Percentiles rank a stretch among this genome's conserved stretches.
phyloP scores from a whole-genome alignment of 2,888 invertebrate species.

The Drosophila monieri region DNA sequence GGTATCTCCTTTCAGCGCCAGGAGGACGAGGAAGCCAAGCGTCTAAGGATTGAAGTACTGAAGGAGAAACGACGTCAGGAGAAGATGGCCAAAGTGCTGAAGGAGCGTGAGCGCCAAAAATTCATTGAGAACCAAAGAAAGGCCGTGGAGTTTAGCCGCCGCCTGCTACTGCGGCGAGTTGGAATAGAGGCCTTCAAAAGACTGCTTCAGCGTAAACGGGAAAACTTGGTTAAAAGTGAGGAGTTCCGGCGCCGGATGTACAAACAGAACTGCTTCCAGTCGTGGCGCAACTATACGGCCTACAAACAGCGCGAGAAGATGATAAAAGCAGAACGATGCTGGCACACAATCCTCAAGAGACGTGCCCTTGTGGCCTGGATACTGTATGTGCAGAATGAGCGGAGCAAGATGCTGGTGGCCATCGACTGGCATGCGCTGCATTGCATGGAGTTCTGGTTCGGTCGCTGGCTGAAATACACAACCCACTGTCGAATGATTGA shows the following conservation, averaged over 20 bases:
- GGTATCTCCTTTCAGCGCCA: constrained; percentile 66
- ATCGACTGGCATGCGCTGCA: constrained; percentile 89
- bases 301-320: constrained; percentile 85
- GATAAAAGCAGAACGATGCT: constrained; percentile 86
- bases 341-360: constrained; percentile 84
- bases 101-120: constrained; percentile 85
- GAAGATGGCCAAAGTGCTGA: constrained; percentile 86
- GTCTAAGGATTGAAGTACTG: constrained; percentile 86
- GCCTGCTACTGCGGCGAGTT: constrained; percentile 76
- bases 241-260: constrained; percentile 84
- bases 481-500: constrained; percentile 84
- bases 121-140: constrained; percentile 83
- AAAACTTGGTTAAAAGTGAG: constrained; percentile 84
- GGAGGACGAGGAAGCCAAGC: constrained; percentile 87
- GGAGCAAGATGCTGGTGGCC: constrained; percentile 88
- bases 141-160: constrained; percentile 84
- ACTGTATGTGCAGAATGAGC: constrained; percentile 68
- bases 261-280: constrained; percentile 85
- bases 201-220: constrained; percentile 78
- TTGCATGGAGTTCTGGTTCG: constrained; percentile 85
- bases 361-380: constrained; percentile 85
- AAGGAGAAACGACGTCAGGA: constrained; percentile 87
- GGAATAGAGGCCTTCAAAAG: constrained; percentile 82
- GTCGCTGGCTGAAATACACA: constrained; percentile 85
- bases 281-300: constrained; percentile 86